These are phyloP conservation scores for Linnaemya vulpina DNA, from an alignment of 2,888 invertebrate genomes.

Conservation along the genomic window DNA sequence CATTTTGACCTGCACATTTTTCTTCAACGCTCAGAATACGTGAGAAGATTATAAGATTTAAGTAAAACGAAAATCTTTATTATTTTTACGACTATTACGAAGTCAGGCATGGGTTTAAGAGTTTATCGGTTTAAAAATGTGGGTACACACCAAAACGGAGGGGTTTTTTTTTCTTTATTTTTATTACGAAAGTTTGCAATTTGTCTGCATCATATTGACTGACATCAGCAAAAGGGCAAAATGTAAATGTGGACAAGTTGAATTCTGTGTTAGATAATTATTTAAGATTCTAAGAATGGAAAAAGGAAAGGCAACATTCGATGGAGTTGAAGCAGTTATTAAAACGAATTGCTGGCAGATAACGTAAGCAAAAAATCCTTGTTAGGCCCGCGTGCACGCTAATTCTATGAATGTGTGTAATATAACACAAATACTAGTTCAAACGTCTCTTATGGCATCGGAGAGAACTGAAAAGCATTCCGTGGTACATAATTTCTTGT, in stretches of 20 bases:
- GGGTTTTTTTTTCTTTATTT: not conserved
- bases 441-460: too few species aligned
- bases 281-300: too few species aligned
- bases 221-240: not conserved
- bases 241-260: not conserved
- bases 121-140: constrained; percentile 24
- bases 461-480: too few species aligned
- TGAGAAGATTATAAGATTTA: constrained; percentile 28
- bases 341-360: too few species aligned
- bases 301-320: too few species aligned
- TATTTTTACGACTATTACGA: not conserved
- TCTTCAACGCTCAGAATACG: constrained; percentile 23
- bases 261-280: too few species aligned
- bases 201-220: not conserved
- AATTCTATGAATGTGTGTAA: too few species aligned
- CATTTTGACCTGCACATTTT: constrained; percentile 39
- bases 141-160: not conserved
- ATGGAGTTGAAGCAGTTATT: too few species aligned
- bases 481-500: too few species aligned
- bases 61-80: constrained; percentile 1
- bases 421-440: too few species aligned
- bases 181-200: not conserved
- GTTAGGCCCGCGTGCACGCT: too few species aligned
- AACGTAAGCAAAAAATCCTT: too few species aligned
- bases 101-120: not conserved